These are phyloP conservation scores for Apocheima hispidaria DNA, from an alignment of 2,888 invertebrate species.

Conservation along the genomic window DNA sequence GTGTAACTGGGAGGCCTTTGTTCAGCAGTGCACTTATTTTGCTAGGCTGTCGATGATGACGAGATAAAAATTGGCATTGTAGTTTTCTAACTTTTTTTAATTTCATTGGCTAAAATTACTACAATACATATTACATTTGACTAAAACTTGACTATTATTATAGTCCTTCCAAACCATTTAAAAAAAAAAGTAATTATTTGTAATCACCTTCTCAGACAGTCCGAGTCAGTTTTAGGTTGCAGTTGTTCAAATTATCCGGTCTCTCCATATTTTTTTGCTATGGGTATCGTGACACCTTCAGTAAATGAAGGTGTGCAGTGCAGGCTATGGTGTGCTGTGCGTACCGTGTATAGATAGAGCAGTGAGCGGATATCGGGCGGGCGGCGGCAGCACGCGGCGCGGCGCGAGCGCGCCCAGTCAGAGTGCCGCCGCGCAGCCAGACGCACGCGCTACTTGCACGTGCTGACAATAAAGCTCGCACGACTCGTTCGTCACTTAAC, in stretches of 20 bases:
- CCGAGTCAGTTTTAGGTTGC: not conserved
- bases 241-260: conserved; percentile 2
- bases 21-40: no score
- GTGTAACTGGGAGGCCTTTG: no score
- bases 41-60: no score
- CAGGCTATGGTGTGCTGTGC: conserved; percentile 49
- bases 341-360: conserved; percentile 67
- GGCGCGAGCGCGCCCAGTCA: conserved; percentile 79
- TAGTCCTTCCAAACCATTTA: not conserved
- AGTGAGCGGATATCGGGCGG: conserved; percentile 80
- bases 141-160: no score
- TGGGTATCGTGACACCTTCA: conserved; percentile 50
- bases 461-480: conserved; percentile 55
- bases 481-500: conserved; percentile 72
- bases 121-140: no score
- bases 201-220: no score
- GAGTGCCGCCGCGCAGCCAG: conserved; percentile 84
- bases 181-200: not conserved
- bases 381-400: conserved; percentile 58
- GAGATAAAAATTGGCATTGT: no score
- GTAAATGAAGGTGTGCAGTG: conserved; percentile 78
- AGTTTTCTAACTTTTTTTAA: no score
- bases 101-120: no score
- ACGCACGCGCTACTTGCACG: conserved; percentile 82
- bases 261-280: conserved; percentile 8